Percentiles rank a stretch among this genome's conserved stretches.
phyloP scores from a whole-genome alignment of 2,113 vertebrate genomes.

The Xenopus laevis region DNA sequence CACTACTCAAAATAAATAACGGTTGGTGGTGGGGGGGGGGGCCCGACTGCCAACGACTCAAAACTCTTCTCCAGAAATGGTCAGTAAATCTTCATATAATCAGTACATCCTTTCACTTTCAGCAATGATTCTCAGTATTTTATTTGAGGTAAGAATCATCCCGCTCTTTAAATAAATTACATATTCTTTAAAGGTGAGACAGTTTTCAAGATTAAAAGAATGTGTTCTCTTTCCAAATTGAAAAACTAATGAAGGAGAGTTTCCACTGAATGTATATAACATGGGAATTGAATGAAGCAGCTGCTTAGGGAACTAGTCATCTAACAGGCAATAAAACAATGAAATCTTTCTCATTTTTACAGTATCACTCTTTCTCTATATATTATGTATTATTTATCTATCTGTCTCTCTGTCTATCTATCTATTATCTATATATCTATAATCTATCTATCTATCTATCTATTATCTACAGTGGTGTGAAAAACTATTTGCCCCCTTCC shows the following conservation, averaged over 20 bases:
- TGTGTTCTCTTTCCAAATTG: conserved; percentile 32
- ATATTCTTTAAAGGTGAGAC: conserved; percentile 39
- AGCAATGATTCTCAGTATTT: conserved; percentile 29
- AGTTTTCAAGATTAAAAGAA: conserved; percentile 24
- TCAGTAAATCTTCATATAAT: conserved; percentile 52
- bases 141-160: conserved; percentile 27
- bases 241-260: conserved; percentile 11
- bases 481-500: no score
- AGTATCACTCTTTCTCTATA: no score
- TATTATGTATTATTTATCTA: no score
- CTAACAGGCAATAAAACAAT: no score
- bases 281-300: neutral
- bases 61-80: conserved; percentile 53
- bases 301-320: no score
- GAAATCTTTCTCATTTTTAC: no score
- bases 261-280: neutral
- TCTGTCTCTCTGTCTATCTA: no score
- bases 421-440: no score
- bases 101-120: conserved; percentile 43
- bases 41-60: conserved; percentile 52
- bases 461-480: no score
- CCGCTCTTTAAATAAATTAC: conserved; percentile 32
- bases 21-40: conserved; percentile 34
- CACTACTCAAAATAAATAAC: conserved; percentile 59
- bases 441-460: no score